Percentiles rank a stretch among this genome's conserved stretches.
These are phyloP conservation scores for Eumerus sabulonum DNA, from an alignment of 2,888 invertebrate genomes.

Conservation along the genomic window DNA sequence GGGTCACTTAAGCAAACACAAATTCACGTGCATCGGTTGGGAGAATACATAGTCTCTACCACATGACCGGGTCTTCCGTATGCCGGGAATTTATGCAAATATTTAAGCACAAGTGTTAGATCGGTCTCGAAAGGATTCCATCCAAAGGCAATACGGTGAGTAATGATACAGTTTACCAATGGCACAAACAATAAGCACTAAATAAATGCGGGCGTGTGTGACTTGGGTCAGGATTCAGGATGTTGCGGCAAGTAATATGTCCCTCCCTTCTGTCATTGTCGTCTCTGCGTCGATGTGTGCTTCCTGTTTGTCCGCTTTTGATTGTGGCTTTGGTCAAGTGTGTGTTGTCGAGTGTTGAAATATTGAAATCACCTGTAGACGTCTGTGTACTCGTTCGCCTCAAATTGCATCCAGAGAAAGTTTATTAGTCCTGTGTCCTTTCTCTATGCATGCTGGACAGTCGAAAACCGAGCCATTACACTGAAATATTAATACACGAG, in stretches of 20 bases:
- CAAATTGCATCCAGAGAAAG: conserved; percentile 21
- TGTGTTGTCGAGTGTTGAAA: conserved; percentile 45
- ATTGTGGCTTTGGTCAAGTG: conserved; percentile 22
- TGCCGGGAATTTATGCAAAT: conserved; percentile 59
- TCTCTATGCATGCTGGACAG: not conserved
- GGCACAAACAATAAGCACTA: conserved; percentile 42
- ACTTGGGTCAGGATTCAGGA: conserved; percentile 27
- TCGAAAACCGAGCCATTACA: too few relatives aligned
- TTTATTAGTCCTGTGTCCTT: conserved; percentile 45
- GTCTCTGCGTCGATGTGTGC: too few relatives aligned
- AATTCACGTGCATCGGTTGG: too few relatives aligned
- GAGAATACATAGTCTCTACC: not conserved
- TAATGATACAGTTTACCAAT: conserved; percentile 57
- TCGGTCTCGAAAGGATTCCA: conserved; percentile 49
- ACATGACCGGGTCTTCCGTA: conserved; percentile 15
- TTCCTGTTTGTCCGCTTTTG: too few relatives aligned
- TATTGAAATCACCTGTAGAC: conserved; percentile 65
- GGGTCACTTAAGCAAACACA: conserved; percentile 51
- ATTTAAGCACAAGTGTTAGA: conserved; percentile 60
- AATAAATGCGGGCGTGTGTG: conserved; percentile 39
- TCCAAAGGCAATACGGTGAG: conserved; percentile 40
- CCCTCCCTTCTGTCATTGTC: conserved; percentile 13
- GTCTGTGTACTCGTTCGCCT: conserved; percentile 17
- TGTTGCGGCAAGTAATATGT: conserved; percentile 51
- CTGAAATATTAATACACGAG: too few relatives aligned